Evolutionary conservation across 2,797 vertebrate genomes (phyloP).

Genomic region (Sebastes hubbsi): DNA sequence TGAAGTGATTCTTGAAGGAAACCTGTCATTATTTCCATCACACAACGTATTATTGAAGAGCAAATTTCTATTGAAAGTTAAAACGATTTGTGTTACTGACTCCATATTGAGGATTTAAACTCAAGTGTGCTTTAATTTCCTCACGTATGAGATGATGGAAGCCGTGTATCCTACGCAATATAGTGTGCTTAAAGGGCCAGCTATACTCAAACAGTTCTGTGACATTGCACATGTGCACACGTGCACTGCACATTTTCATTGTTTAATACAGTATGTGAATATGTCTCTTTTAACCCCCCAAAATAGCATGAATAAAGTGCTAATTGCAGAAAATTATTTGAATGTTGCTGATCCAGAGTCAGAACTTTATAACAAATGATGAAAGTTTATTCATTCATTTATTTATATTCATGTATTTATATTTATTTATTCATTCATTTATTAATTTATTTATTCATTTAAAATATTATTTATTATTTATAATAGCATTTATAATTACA

Average conservation of each 20-base stretch:
- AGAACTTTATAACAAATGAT: no score
- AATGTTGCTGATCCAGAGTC: no score
- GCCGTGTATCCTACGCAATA: not conserved
- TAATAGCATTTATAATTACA: not conserved
- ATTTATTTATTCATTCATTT: no score
- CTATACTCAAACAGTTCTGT: not conserved
- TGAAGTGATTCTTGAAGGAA: not conserved
- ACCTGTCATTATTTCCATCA: not conserved
- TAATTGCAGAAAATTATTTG: not conserved
- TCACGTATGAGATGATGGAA: not conserved
- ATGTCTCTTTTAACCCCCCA: no score
- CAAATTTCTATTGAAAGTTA: not conserved
- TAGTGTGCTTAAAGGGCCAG: not conserved
- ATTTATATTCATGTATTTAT: no score
- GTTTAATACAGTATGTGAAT: not conserved
- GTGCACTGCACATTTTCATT: not conserved
- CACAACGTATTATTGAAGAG: not conserved
- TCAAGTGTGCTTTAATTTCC: not conserved
- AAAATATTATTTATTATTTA: no score
- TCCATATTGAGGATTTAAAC: not conserved
- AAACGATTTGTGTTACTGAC: not conserved
- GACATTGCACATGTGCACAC: not conserved
- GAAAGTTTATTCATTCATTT: no score
- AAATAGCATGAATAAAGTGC: not conserved
- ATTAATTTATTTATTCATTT: no score